These are phyloP conservation scores for Neomicropteryx cornuta DNA, from an alignment of 1,140 invertebrate species.

Conservation along the genomic window DNA sequence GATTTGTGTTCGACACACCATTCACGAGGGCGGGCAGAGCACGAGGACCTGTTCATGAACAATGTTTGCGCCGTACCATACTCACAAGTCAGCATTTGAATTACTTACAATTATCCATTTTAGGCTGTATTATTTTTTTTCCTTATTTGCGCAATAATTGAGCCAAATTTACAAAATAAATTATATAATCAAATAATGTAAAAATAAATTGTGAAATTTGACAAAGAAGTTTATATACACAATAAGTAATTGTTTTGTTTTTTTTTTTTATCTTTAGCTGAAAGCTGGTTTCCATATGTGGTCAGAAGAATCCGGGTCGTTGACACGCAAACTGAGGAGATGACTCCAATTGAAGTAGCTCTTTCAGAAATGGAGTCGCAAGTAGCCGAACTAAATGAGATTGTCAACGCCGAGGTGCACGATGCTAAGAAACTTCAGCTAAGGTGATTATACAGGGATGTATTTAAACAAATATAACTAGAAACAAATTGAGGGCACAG, in stretches of 20 bases:
- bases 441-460: conserved; percentile 37
- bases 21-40: conserved; percentile 77
- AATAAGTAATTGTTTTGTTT: conserved; percentile 7
- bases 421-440: conserved; percentile 87
- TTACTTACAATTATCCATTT: too few species aligned
- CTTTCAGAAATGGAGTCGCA: conserved; percentile 84
- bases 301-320: conserved; percentile 76
- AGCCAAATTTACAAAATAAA: conserved; percentile 4
- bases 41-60: conserved; percentile 71
- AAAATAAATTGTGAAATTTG: background rate
- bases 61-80: conserved; percentile 79
- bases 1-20: conserved; percentile 88
- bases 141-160: background rate
- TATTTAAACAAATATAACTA: too few species aligned
- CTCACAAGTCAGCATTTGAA: conserved; percentile 52
- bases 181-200: background rate
- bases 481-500: too few species aligned
- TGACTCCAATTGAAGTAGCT: conserved; percentile 88
- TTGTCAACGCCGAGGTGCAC: conserved; percentile 63
- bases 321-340: conserved; percentile 61
- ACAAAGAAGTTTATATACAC: background rate
- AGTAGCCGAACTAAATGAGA: conserved; percentile 74
- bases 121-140: too few species aligned
- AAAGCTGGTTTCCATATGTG: conserved; percentile 83
- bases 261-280: conserved; percentile 45